Evolutionary conservation across 1,140 invertebrate genomes (phyloP), one percentile per base, ranked within the genome.

Genomic region (Zeugodacus cucurbitae): DNA sequence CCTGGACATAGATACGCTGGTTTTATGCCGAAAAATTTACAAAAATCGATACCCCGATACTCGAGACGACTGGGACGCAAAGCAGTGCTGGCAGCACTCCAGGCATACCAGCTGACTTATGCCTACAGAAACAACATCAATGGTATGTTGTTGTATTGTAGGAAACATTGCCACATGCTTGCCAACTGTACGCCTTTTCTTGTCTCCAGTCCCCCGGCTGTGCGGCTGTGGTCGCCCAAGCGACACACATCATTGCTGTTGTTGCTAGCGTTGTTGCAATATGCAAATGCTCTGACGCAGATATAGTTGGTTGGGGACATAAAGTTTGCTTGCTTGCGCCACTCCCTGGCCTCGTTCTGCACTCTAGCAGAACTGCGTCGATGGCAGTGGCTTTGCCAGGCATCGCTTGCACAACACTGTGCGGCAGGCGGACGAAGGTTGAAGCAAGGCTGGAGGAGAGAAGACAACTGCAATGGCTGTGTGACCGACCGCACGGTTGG

Each of bases 271-370:
- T 48, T 14, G 22, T 37, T 82, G 74, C 41, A 82, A 82, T 82
- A 82, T 82, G 74, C n/a, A 82, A 48, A 82, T 82, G 44, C 41
- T 82, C 20, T 54, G 74, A 26, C 74, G 41, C 74, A 48, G 74
- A 26, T 48, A 82, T 82, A 82, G 44, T 41, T 41, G 74, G 74
- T 54, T 82, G 34, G 74, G 74, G 74, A 48, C 41, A 82, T 82
- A 82, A 82, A 48, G 22, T 82, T 82, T 82, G 74, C 41, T 82
- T 82, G 74, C 41, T 48, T 82, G 41, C 48, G 48, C 22, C 41
- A 82, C 74, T 48, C 74, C 74, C 74, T 82, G 74, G n/a, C 74
- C 74, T 82, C 74, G 44, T 82, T 82, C 41, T 48, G 48, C 74
- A 82, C 44, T 82, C 41, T 41, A 26, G 8, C 58, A 22, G 67